phyloP scores from a whole-genome alignment of 2,888 invertebrate genomes.

The Noctua fimbriata region DNA sequence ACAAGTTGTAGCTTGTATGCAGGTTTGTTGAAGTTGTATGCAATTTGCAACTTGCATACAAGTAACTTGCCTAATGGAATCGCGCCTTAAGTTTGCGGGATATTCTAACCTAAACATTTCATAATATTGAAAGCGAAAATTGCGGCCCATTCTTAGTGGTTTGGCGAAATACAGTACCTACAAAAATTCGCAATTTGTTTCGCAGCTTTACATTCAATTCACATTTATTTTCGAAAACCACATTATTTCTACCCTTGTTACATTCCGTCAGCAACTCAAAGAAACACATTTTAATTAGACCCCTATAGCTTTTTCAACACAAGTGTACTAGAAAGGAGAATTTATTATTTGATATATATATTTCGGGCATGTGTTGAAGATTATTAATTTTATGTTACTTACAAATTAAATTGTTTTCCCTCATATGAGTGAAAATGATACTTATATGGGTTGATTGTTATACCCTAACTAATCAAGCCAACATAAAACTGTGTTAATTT shows the following conservation, averaged over 20 bases:
- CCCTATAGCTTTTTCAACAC: conserved; percentile 13
- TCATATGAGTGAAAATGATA: not conserved
- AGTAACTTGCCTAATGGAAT: too few relatives aligned
- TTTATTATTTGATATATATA: conserved; percentile 34
- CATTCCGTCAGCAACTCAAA: conserved; percentile 13
- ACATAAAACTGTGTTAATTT: not conserved
- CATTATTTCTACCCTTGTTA: conserved; percentile 28
- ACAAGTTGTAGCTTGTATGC: too few relatives aligned
- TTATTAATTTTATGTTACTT: conserved; percentile 10
- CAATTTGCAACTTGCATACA: too few relatives aligned
- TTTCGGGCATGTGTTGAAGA: conserved; percentile 4
- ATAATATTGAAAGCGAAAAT: not conserved
- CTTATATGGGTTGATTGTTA: not conserved
- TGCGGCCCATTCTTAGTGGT: not conserved
- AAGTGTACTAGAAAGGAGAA: conserved; percentile 2
- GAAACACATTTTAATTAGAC: conserved; percentile 60
- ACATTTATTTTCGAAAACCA: conserved; percentile 14
- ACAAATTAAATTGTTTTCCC: conserved; percentile 14
- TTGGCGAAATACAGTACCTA: not conserved
- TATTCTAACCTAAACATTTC: not conserved
- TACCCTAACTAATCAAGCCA: not conserved
- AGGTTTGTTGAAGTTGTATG: too few relatives aligned
- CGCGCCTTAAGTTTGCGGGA: not conserved
- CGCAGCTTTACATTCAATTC: conserved; percentile 10
- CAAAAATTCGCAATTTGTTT: not conserved